Base-by-base conservation (phyloP, 1,140 invertebrate genomes). In the Aradophagus sp. region DNA sequence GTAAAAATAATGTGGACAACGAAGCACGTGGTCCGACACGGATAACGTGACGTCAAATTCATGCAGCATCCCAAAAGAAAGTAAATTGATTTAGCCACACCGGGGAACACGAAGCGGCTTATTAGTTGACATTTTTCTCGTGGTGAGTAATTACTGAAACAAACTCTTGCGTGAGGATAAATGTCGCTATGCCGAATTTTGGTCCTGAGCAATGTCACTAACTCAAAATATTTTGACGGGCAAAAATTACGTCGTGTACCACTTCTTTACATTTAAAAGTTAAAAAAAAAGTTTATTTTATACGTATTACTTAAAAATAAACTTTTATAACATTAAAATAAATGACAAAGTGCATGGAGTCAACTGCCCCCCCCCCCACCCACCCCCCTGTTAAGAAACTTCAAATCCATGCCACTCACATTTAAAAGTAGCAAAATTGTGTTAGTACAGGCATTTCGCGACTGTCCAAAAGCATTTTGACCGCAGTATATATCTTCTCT, bases 71-170 rank as follows among this genome's bases (percentile, higher is more conserved):
- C 41, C 58, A 38, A 65, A 59, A 71, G 35, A 65, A 53, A 50
- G 35, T 41, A 72, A 72, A 62, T 61, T 62, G 62, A 72, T 55
- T 61, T 55, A 26, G 36, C 53, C 29, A 47, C 38, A 36, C 36
- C 31, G 42, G 32, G 19, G 12, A 26, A 58, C 45, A 52, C 32
- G 48, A 36, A 38, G 56, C 34, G 38, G 31, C 31, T 61, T 66
- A 66, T 72, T 71, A 65, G 59, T 48, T 26, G 41, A 53, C 59
- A 65, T 71, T 71, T 71, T 65, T 65, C 32, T 50, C 38, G 53
- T 31, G 34, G 20, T 50, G 44, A 42, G 42, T 56, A 42, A 56
- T 56, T 44, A 52, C 50, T 56, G 58, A 66, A 58, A 29, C 17
- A 16, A 59, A 71, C 56, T 50, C 44, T 56, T 61, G 35, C 11